Evolutionary conservation across 2,797 vertebrate species (phyloP).

Genomic region (Euthynnus affinis): DNA sequence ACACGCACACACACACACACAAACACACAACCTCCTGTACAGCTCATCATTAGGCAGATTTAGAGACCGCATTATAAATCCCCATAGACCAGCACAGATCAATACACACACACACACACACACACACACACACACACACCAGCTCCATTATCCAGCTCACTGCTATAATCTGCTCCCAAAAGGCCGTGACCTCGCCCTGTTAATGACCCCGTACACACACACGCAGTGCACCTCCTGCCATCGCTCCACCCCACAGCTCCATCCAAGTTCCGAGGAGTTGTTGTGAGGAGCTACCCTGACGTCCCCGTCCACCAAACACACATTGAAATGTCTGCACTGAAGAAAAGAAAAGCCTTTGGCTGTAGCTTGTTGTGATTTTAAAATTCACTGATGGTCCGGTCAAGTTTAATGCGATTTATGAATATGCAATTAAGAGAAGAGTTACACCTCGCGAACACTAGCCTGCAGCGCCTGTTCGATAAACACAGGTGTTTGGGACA

Average conservation of each 20-base stretch:
- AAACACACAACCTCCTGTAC: conserved; percentile 49
- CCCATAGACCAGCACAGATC: conserved; percentile 71
- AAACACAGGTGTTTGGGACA: too few species aligned
- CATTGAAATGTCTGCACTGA: too few species aligned
- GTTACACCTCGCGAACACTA: too few species aligned
- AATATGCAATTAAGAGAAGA: too few species aligned
- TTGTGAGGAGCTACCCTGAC: conserved; percentile 44
- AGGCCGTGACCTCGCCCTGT: conserved; percentile 79
- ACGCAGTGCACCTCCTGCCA: conserved; percentile 60
- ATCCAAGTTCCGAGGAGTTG: conserved; percentile 52
- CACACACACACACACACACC: conserved; percentile 49
- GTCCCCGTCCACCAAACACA: neutral
- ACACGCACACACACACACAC: conserved; percentile 19
- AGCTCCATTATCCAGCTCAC: conserved; percentile 78
- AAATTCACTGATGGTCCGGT: too few species aligned
- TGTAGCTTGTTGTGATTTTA: too few species aligned
- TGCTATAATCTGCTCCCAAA: conserved; percentile 80
- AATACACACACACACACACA: conserved; percentile 62
- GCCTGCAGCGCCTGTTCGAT: too few species aligned
- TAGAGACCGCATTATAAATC: conserved; percentile 76
- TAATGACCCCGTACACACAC: conserved; percentile 71
- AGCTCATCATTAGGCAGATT: conserved; percentile 82
- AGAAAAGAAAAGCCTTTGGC: too few species aligned
- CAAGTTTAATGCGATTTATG: too few species aligned
- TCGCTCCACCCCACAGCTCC: conserved; percentile 48